A percentile compares a stretch with the other conserved stretches of the same genome.
phyloP scores from a whole-genome alignment of 92 coral and sea anemone species.

The Zoanthus gigantus region DNA sequence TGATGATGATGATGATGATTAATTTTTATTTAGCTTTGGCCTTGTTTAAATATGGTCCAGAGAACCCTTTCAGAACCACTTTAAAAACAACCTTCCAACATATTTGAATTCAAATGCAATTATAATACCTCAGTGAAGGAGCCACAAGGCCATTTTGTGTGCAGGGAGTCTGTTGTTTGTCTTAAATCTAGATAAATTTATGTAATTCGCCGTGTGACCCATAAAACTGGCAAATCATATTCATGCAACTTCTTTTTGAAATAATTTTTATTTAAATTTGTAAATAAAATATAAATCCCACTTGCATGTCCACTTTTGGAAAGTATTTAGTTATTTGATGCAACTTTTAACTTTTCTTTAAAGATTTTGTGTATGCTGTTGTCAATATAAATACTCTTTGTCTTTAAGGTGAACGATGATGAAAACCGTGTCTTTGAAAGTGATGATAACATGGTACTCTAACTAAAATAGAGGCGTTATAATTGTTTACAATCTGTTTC shows the following conservation, averaged over 20 bases:
- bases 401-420: slow-evolving; percentile 72
- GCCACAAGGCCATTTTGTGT: neutral
- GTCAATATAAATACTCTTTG: slow-evolving; percentile 16
- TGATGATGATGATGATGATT: no score
- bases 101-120: neutral
- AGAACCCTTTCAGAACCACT: neutral
- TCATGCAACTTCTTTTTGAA: neutral
- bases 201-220: neutral
- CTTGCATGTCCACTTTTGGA: no score
- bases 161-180: neutral
- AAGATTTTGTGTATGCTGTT: neutral
- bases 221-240: neutral
- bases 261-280: no score
- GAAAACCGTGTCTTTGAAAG: slow-evolving; percentile 72
- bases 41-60: neutral
- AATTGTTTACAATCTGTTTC: neutral
- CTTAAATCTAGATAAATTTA: neutral
- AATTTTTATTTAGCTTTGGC: neutral
- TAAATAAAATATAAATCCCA: no score
- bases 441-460: slow-evolving; percentile 80
- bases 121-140: neutral
- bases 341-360: no score
- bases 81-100: neutral
- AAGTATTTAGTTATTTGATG: no score
- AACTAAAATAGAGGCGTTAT: neutral